phyloP scores from a whole-genome alignment of 2,113 vertebrate species.

The Seriola aureovittata region DNA sequence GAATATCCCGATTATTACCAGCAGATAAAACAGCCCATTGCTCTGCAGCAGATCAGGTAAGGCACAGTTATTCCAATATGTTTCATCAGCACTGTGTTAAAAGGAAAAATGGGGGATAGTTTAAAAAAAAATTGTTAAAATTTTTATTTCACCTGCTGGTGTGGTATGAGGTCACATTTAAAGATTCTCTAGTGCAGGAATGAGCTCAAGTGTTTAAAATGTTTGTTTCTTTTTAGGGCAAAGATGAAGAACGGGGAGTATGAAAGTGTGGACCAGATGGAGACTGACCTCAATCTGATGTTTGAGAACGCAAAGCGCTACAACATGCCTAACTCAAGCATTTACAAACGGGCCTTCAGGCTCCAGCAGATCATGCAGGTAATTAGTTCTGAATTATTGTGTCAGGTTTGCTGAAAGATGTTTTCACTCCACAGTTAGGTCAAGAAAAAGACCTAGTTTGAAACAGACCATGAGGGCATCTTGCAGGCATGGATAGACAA shows the following conservation, averaged over 20 bases:
- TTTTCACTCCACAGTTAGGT: neutral
- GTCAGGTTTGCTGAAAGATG: neutral
- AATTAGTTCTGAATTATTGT: conserved; percentile 8
- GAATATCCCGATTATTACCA: conserved; percentile 99
- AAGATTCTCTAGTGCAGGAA: neutral
- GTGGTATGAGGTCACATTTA: neutral
- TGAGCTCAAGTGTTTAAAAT: neutral
- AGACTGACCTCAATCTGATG: conserved; percentile 94
- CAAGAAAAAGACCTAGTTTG: neutral
- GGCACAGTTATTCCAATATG: neutral
- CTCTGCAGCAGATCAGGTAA: conserved; percentile 95
- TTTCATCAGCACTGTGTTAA: neutral
- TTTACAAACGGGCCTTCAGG: conserved; percentile 96
- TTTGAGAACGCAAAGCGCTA: conserved; percentile 99
- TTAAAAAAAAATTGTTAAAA: neutral
- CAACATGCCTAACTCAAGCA: conserved; percentile 97
- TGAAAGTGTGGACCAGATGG: conserved; percentile 94
- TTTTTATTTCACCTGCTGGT: neutral
- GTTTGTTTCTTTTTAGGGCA: conserved; percentile 81
- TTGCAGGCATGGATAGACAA: neutral
- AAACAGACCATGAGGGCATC: neutral
- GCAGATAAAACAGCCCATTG: conserved; percentile 96
- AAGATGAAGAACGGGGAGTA: conserved; percentile 97
- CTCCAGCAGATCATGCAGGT: conserved; percentile 98
- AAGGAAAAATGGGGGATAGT: neutral